Evolutionary conservation across 2,797 vertebrate species (phyloP).

Genomic region (Centroberyx gerrardi): DNA sequence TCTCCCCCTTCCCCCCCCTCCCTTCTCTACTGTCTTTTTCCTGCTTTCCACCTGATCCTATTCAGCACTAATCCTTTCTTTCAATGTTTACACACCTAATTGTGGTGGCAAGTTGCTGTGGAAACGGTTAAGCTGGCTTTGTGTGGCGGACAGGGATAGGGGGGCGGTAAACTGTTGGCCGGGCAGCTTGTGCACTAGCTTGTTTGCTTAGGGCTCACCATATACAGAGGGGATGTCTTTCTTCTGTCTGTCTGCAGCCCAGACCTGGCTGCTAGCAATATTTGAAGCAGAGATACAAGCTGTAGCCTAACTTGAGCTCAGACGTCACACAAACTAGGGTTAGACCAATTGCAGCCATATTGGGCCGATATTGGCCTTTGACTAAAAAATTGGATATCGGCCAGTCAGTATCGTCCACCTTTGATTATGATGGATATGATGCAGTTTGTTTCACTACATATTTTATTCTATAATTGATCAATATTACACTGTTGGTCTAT

Average conservation of each 20-base stretch:
- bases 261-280: not conserved
- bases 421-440: no score
- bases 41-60: slow-evolving; percentile 1
- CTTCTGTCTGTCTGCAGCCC: not conserved
- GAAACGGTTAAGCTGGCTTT: slow-evolving; percentile 51
- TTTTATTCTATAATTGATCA: no score
- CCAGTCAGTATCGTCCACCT: not conserved
- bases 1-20: slow-evolving; percentile 31
- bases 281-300: slow-evolving; percentile 24
- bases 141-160: slow-evolving; percentile 3
- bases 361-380: no score
- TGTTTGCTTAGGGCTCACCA: slow-evolving; percentile 4
- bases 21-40: slow-evolving; percentile 1
- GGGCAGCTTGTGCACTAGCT: slow-evolving; percentile 19
- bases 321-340: slow-evolving; percentile 2
- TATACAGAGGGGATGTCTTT: slow-evolving; percentile 31
- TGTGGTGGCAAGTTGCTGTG: slow-evolving; percentile 60
- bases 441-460: no score
- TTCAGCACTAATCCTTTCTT: slow-evolving; percentile 45
- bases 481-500: no score
- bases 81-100: slow-evolving; percentile 39
- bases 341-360: not conserved
- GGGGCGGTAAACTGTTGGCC: slow-evolving; percentile 60
- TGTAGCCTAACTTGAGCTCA: slow-evolving; percentile 1
- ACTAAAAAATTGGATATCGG: not conserved